Evolutionary conservation across 2,888 invertebrate genomes (phyloP), one percentile per base, ranked within the genome.

Genomic region (Panorpa germanica): DNA sequence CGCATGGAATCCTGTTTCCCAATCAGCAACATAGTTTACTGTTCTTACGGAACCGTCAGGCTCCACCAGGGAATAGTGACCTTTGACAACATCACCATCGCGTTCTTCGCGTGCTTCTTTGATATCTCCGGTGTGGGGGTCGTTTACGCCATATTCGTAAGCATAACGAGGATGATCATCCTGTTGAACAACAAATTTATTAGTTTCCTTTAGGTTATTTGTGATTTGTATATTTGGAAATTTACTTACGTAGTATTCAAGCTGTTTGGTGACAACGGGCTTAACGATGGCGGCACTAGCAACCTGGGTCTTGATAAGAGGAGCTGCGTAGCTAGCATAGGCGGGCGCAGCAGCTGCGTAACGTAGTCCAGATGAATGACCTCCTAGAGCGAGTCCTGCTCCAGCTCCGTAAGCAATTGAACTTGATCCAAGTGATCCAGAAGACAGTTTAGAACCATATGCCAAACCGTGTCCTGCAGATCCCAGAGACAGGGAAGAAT

Each of bases 1-100:
- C 35, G 76, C 76, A 49, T 75, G 74, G 59, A 77, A 77, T 44
- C 76, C 76, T 41, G 70, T 74, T 51, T 74, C 68, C 75, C 75
- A 76, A 49, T 77, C 76, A 32, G 76, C 76, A 33, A 70, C 64
- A 52, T 77, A 77, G 52, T 71, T 64, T 34, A 77, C 76, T 3
- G 73, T 76, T 39, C 76, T 63, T 33, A 75, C 70, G 37, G 72
- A 71, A 33, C 76, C 76, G 54, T 76, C 75, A 25, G 74, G 72
- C 48, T 77, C 76, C 36, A 73, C 69, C 43, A 69, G 51, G 8
- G 68, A 68, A 46, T 69, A 69, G 45, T 69, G 67, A 49, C 76
- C 76, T 49, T 63, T 65, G 14, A 76, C 75, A 20, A 71, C 69
- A 45, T 76, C 76, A 3, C 76, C 76, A 38, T 74, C 70, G 9